Conservation (phyloP, 2,113 vertebrate species). For the Eubucco bourcierii region DNA sequence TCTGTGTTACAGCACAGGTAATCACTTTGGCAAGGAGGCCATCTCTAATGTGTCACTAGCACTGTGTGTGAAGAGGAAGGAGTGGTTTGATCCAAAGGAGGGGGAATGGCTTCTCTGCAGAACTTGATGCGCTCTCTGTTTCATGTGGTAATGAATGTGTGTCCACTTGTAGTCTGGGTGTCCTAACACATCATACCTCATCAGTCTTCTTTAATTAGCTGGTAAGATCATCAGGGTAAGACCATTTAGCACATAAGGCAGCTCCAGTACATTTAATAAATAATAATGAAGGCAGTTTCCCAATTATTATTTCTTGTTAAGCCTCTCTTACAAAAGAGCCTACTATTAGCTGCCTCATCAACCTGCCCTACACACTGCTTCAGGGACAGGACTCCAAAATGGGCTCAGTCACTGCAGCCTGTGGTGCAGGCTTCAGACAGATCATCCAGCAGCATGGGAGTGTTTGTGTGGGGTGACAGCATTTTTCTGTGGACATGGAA, state of each 20-base stretch:
- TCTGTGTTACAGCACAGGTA: background rate
- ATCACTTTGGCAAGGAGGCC: background rate
- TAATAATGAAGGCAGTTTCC: constrained; percentile 9
- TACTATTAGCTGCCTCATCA: background rate
- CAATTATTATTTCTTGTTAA: background rate
- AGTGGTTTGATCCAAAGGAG: background rate
- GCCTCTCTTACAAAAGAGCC: background rate
- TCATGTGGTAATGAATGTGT: background rate
- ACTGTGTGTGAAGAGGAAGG: background rate
- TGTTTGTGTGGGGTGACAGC: background rate
- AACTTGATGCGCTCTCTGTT: background rate
- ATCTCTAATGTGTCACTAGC: background rate
- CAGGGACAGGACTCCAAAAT: background rate
- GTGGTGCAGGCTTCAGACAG: rapidly evolving
- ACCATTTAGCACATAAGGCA: constrained; percentile 43
- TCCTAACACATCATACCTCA: background rate
- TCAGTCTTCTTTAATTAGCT: constrained; percentile 50
- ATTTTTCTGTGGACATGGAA: background rate
- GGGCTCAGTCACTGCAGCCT: background rate
- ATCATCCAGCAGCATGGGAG: background rate
- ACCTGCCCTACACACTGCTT: background rate
- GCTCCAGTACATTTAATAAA: constrained; percentile 33
- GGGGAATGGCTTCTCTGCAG: background rate
- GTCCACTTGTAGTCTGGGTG: background rate
- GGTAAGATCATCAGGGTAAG: constrained; percentile 44